Conservation (phyloP, 2,888 invertebrate genomes). For the Drosophila phalerata region DNA sequence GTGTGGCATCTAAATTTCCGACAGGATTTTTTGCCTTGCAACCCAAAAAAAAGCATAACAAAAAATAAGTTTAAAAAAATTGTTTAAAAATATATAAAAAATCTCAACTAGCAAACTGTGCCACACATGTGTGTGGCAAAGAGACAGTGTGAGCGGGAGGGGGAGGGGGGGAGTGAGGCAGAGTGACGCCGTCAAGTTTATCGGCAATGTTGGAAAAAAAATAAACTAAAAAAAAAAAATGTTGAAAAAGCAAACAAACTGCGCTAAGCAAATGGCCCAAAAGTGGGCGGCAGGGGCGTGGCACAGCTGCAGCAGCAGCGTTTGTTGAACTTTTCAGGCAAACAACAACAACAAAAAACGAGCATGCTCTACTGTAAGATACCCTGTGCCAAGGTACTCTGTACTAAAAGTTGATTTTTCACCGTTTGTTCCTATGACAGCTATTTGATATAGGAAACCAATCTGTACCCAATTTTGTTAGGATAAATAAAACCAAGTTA, state of each 20-base stretch:
- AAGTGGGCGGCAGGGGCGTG: constrained; percentile 66
- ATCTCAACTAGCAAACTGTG: constrained; percentile 8
- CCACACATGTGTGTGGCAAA: constrained; percentile 23
- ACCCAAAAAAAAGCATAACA: constrained; percentile 2
- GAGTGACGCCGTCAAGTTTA: constrained; percentile 17
- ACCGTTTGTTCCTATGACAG: no score
- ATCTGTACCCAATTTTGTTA: no score
- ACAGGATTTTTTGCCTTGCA: constrained; percentile 68
- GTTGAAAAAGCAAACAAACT: constrained; percentile 40
- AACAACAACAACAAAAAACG: constrained; percentile 31
- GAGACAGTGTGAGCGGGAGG: not conserved
- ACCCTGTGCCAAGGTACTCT: no score
- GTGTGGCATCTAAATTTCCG: constrained; percentile 67
- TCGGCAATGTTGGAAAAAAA: constrained; percentile 11
- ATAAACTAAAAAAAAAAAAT: constrained; percentile 15
- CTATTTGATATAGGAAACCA: no score
- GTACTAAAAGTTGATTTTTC: no score
- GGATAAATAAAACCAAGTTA: no score
- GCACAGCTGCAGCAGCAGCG: constrained; percentile 45
- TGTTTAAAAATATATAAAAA: no score
- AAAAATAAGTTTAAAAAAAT: not conserved
- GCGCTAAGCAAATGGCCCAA: constrained; percentile 20
- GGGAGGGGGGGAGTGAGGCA: not conserved
- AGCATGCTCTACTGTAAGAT: no score
- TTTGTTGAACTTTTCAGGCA: constrained; percentile 67